A percentile compares a stretch with the other conserved stretches of the same genome.
Conservation (phyloP, 92 coral and sea anemone genomes). For the Scolanthus callimorphus region DNA sequence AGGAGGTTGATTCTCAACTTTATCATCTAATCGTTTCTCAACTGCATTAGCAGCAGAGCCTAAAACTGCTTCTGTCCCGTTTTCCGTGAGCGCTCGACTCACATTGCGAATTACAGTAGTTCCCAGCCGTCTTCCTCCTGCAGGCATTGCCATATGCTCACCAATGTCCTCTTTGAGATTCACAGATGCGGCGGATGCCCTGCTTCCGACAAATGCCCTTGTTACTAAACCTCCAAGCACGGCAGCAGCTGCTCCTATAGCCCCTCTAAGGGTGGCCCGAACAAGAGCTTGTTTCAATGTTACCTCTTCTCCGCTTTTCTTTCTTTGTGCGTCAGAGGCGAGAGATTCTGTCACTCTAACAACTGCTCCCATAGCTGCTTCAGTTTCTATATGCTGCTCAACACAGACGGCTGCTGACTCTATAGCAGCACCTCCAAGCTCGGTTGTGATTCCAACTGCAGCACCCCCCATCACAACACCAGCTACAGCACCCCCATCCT, state of each 20-base stretch:
- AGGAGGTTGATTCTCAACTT: constrained; percentile 27
- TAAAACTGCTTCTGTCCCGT: constrained; percentile 3
- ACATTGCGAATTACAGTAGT: constrained; percentile 3
- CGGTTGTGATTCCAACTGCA: constrained; percentile 27
- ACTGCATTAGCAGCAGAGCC: constrained; percentile 1
- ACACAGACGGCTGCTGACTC: constrained; percentile 12
- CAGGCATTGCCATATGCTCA: constrained; percentile 8
- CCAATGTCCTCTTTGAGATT: constrained; percentile 18
- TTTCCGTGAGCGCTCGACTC: constrained; percentile 14
- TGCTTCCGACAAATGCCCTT: constrained; percentile 3
- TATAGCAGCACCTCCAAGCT: constrained; percentile 26
- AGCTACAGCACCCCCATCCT: constrained; percentile 19
- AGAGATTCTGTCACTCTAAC: constrained; percentile 9
- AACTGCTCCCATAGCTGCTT: constrained; percentile 24
- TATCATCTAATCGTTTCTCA: constrained; percentile 31
- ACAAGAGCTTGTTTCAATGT: constrained; percentile 19
- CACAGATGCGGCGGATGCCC: constrained; percentile 10
- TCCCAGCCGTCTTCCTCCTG: constrained; percentile 11
- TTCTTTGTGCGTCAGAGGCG: constrained; percentile 12
- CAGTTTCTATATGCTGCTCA: constrained; percentile 9
- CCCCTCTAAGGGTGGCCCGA: constrained; percentile 13
- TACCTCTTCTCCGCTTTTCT: constrained; percentile 19
- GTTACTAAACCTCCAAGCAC: constrained; percentile 26
- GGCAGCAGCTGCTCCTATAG: constrained; percentile 15
- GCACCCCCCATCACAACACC: constrained; percentile 33